Percentiles rank a stretch among this genome's conserved stretches.
These are phyloP conservation scores for Hemicrepidius hirtus DNA, from an alignment of 2,888 invertebrate species.

Conservation along the genomic window DNA sequence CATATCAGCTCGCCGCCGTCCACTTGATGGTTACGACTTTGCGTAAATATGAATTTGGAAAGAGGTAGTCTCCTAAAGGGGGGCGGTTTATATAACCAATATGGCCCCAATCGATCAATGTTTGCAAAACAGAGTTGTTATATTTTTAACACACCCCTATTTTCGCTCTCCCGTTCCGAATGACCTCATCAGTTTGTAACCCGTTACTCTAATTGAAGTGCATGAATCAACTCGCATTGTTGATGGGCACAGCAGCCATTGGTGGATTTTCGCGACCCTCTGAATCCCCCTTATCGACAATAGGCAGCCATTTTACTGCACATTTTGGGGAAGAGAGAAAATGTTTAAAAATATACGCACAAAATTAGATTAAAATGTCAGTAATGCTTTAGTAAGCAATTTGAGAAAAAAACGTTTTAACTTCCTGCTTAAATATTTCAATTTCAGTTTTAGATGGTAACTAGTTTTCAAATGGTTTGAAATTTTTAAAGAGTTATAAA, in stretches of 20 bases:
- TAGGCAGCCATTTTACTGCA: constrained; percentile 49
- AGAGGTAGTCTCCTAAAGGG: neutral
- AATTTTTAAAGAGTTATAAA: too few species aligned
- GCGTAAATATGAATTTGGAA: constrained; percentile 51
- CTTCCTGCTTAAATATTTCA: too few species aligned
- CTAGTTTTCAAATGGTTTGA: too few species aligned
- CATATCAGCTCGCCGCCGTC: constrained; percentile 50
- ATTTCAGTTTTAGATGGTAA: too few species aligned
- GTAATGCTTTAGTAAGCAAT: too few species aligned
- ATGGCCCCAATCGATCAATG: constrained; percentile 48
- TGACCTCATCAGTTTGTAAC: constrained; percentile 69
- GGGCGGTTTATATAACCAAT: constrained; percentile 45
- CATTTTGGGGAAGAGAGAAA: constrained; percentile 9
- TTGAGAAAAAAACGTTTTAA: too few species aligned
- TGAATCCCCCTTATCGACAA: constrained; percentile 55
- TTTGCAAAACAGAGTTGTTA: constrained; percentile 51
- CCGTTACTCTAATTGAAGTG: constrained; percentile 67
- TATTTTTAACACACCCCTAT: constrained; percentile 48
- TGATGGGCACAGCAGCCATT: constrained; percentile 62
- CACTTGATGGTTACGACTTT: constrained; percentile 55
- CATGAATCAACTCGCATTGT: constrained; percentile 67
- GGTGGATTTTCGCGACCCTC: constrained; percentile 58
- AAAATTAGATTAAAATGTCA: neutral
- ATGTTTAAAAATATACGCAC: neutral
- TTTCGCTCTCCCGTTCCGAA: constrained; percentile 52